phyloP scores from a whole-genome alignment of 2,888 invertebrate genomes.

The Biston stratarius region DNA sequence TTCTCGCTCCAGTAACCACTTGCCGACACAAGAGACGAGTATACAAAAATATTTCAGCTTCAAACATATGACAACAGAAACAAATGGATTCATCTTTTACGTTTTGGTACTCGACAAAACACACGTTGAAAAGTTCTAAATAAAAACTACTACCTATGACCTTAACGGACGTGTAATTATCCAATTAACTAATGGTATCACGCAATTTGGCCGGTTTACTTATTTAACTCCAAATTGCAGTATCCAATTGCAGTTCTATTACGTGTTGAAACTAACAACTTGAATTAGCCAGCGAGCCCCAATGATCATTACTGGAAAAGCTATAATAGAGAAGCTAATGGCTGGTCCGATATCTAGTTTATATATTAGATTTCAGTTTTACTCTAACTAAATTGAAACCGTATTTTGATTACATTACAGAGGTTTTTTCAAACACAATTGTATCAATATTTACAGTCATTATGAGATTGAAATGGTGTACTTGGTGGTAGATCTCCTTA shows the following conservation, averaged over 20 bases:
- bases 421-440: too few species aligned
- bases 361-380: background rate
- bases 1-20: too few species aligned
- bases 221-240: conserved; percentile 36
- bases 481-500: too few species aligned
- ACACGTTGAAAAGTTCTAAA: background rate
- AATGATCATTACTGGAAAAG: conserved; percentile 28
- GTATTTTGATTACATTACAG: too few species aligned
- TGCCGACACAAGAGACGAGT: too few species aligned
- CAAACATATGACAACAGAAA: background rate
- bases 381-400: background rate
- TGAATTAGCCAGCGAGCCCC: conserved; percentile 27
- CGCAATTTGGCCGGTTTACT: conserved; percentile 11
- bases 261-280: conserved; percentile 39
- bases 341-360: background rate
- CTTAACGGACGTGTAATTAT: conserved; percentile 13
- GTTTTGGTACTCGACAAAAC: background rate
- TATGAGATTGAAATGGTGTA: too few species aligned
- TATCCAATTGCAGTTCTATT: conserved; percentile 27
- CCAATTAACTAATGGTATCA: conserved; percentile 25
- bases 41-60: too few species aligned
- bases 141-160: conserved; percentile 2
- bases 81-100: background rate
- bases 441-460: too few species aligned
- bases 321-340: conserved; percentile 13